A percentile compares a stretch with the other conserved stretches of the same genome.
phyloP scores from a whole-genome alignment of 2,888 invertebrate species.

The Dolomedes plantarius region DNA sequence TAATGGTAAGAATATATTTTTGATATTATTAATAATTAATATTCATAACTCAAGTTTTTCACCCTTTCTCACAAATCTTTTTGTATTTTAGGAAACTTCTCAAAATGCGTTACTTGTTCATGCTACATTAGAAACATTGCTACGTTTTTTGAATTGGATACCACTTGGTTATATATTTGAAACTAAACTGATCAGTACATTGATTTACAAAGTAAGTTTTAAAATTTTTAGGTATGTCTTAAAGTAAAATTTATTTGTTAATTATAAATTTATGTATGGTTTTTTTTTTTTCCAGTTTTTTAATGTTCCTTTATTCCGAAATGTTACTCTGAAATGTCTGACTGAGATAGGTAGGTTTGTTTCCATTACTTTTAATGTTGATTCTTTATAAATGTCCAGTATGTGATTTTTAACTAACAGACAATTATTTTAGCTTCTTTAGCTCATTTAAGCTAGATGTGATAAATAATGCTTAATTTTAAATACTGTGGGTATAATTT shows the following conservation, averaged over 20 bases:
- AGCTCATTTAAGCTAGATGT: too few species aligned
- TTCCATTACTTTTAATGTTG: too few species aligned
- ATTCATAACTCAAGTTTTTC: too few species aligned
- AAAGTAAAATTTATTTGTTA: neutral
- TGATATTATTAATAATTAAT: too few species aligned
- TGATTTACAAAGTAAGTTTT: conserved; percentile 87
- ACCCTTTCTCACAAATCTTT: conserved; percentile 6
- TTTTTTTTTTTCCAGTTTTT: conserved; percentile 83
- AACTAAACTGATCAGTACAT: conserved; percentile 94
- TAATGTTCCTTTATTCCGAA: conserved; percentile 97
- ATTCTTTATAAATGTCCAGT: too few species aligned
- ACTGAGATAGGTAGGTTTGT: conserved; percentile 91
- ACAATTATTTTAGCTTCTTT: too few species aligned
- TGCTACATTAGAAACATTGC: conserved; percentile 94
- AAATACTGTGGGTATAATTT: too few species aligned
- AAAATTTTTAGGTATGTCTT: neutral
- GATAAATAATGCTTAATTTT: too few species aligned
- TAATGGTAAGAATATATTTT: conserved; percentile 81
- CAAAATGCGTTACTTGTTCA: conserved; percentile 97
- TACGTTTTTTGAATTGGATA: conserved; percentile 99
- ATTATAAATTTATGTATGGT: neutral
- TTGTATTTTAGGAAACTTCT: conserved; percentile 86
- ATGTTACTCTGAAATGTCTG: conserved; percentile 97
- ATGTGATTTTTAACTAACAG: too few species aligned
- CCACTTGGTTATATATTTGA: conserved; percentile 99